phyloP scores from a whole-genome alignment of 64 coral and sea anemone species.

The Porites australiensis region DNA sequence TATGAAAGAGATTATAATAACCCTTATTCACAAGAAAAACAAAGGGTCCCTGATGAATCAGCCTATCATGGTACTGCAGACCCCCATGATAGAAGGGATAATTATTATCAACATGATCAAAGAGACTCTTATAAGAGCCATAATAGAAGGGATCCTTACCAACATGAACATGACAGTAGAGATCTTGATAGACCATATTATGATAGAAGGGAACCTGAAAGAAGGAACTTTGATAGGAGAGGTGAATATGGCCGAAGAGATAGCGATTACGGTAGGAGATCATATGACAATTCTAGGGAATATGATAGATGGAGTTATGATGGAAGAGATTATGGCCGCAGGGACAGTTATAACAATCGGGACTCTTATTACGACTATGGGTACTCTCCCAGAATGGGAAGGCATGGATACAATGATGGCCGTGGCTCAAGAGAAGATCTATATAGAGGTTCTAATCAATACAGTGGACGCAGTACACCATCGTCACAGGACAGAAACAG shows the following conservation, averaged over 20 bases:
- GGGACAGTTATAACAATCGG: constrained; percentile 11
- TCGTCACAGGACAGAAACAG: not conserved
- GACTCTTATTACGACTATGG: constrained; percentile 18
- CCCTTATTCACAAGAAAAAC: not conserved
- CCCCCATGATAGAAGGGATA: not conserved
- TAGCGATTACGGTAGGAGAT: not conserved
- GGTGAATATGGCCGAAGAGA: constrained; percentile 15
- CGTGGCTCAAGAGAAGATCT: constrained; percentile 12
- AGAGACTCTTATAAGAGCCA: not conserved
- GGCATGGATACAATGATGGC: not conserved
- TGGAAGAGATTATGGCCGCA: not conserved
- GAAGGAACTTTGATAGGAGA: constrained; percentile 5
- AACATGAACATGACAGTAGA: constrained; percentile 31
- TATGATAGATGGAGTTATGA: constrained; percentile 7
- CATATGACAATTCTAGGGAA: constrained; percentile 10
- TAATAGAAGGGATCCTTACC: constrained; percentile 4
- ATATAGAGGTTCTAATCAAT: not conserved
- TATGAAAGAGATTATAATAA: not conserved
- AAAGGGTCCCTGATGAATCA: not conserved
- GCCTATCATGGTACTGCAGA: not conserved
- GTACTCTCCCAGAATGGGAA: not conserved
- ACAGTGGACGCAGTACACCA: constrained; percentile 28
- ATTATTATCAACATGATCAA: not conserved
- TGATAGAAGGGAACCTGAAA: not conserved
- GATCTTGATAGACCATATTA: not conserved